Evolutionary conservation across 2,113 vertebrate species (phyloP).

Genomic region (Pipra filicauda): DNA sequence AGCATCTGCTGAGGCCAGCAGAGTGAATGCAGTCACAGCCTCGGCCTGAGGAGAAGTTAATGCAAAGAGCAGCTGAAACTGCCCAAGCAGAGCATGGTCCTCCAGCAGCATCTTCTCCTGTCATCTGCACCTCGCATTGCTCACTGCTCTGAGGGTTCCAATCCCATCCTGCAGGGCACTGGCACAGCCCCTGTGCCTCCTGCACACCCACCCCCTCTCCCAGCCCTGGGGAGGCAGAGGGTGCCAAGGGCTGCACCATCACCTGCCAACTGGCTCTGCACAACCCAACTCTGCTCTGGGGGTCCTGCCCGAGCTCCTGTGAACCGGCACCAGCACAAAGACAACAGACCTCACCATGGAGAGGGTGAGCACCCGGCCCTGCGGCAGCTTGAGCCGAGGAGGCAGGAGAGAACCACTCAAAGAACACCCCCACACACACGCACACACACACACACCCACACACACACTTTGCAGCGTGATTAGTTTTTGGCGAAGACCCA

Average conservation of each 20-base stretch:
- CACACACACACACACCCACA: background rate
- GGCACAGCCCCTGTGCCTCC: background rate
- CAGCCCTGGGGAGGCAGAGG: fast-evolving
- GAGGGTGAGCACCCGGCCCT: background rate
- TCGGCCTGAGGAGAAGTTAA: background rate
- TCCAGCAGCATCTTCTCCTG: background rate
- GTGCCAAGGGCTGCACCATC: fast-evolving
- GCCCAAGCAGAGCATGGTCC: background rate
- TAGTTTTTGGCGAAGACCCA: constrained; percentile 24
- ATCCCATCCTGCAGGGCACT: fast-evolving
- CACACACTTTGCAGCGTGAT: background rate
- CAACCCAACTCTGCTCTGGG: fast-evolving
- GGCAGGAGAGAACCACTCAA: background rate
- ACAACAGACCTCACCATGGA: fast-evolving
- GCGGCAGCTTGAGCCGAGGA: background rate
- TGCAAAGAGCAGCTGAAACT: background rate
- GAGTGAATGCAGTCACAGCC: background rate
- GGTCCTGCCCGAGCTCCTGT: background rate
- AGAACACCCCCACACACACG: background rate
- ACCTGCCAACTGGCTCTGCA: background rate
- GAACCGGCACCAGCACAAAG: background rate
- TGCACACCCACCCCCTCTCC: fast-evolving
- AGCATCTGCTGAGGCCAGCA: background rate
- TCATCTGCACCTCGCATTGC: fast-evolving
- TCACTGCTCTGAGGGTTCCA: background rate